These are phyloP conservation scores for Spodoptera exigua DNA, from an alignment of 2,888 invertebrate species.

Conservation along the genomic window DNA sequence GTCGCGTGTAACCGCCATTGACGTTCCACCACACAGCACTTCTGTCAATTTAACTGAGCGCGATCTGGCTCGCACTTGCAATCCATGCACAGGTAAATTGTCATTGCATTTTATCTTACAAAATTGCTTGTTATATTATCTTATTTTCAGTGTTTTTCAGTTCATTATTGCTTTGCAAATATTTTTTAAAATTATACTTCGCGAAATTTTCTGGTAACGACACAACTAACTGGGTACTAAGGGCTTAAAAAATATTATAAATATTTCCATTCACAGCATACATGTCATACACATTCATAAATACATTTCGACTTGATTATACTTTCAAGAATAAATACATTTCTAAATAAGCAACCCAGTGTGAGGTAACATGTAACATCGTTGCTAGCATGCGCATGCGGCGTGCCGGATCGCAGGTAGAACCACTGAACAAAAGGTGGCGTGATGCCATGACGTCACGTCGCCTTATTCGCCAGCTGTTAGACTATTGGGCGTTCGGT, in stretches of 20 bases:
- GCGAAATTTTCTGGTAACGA: not conserved
- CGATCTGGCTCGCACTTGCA: constrained; percentile 73
- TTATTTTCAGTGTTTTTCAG: too few relatives aligned
- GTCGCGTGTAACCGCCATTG: constrained; percentile 73
- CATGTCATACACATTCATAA: constrained; percentile 12
- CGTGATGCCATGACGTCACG: constrained; percentile 88
- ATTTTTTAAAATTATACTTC: too few relatives aligned
- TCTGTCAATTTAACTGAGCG: constrained; percentile 79
- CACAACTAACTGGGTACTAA: too few relatives aligned
- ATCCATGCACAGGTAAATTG: constrained; percentile 28
- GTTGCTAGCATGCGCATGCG: constrained; percentile 64
- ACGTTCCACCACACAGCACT: constrained; percentile 71
- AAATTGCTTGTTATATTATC: too few relatives aligned
- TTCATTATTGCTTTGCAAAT: too few relatives aligned
- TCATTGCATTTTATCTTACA: not conserved
- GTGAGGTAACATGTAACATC: constrained; percentile 48
- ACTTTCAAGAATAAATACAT: constrained; percentile 18
- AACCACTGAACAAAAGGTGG: constrained; percentile 87
- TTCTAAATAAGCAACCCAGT: constrained; percentile 48
- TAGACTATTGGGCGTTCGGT: constrained; percentile 74
- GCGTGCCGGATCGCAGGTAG: constrained; percentile 80
- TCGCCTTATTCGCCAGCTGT: constrained; percentile 82
- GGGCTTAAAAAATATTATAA: not conserved
- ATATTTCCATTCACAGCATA: constrained; percentile 7
- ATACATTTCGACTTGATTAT: constrained; percentile 12